Percentiles rank a stretch among this genome's conserved stretches.
Evolutionary conservation across 1,140 invertebrate genomes (phyloP).

Genomic region (Helicoverpa zea): DNA sequence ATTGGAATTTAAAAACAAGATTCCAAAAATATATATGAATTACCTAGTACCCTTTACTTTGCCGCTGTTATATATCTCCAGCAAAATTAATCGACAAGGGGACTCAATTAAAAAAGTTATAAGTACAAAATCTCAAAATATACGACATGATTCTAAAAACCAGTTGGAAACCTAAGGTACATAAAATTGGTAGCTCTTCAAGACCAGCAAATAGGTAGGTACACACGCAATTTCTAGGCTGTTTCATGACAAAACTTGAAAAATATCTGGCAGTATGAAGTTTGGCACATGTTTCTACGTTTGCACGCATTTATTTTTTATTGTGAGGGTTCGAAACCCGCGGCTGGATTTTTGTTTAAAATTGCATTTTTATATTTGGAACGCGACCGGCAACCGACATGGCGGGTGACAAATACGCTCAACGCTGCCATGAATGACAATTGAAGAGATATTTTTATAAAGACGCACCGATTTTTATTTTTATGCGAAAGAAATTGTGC

Average conservation of each 20-base stretch:
- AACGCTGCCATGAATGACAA: constrained; percentile 85
- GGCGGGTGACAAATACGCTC: constrained; percentile 84
- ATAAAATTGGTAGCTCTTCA: no score
- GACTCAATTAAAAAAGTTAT: background rate
- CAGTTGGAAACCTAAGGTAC: no score
- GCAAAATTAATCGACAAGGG: no score
- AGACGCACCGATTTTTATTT: constrained; percentile 82
- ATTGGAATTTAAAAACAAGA: background rate
- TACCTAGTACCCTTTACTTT: no score
- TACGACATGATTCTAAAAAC: no score
- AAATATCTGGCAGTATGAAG: constrained; percentile 57
- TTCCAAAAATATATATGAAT: no score
- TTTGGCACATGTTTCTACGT: constrained; percentile 59
- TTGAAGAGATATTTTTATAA: constrained; percentile 86
- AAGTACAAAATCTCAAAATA: background rate
- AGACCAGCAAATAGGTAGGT: no score
- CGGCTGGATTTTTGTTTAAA: constrained; percentile 81
- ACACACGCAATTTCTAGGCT: background rate
- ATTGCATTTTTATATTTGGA: constrained; percentile 86
- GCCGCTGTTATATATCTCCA: no score
- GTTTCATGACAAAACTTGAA: constrained; percentile 31
- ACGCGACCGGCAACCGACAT: constrained; percentile 77
- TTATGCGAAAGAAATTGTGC: constrained; percentile 85
- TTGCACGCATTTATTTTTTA: constrained; percentile 72
- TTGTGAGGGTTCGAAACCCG: constrained; percentile 77